Evolutionary conservation across 2,797 vertebrate species (phyloP).

Genomic region (Sciurus vulgaris): DNA sequence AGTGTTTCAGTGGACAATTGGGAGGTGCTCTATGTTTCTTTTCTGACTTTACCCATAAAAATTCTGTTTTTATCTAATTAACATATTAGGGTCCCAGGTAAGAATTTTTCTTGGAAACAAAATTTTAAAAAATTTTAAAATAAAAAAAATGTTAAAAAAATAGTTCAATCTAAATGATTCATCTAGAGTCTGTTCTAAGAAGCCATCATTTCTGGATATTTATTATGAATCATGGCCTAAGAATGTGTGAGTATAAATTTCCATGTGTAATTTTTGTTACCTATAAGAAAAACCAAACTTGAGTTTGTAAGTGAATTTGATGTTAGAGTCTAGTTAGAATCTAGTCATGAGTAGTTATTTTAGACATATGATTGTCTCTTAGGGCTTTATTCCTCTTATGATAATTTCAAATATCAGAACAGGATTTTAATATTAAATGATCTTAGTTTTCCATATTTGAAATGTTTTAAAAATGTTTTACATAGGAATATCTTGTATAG

Average conservation of each 20-base stretch:
- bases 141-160: background rate
- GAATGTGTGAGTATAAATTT: background rate
- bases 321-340: no score
- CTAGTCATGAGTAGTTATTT: no score
- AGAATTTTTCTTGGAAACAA: background rate
- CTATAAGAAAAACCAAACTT: conserved; percentile 18
- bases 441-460: background rate
- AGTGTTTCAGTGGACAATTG: background rate
- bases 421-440: conserved; percentile 38
- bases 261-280: background rate
- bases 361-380: no score
- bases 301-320: background rate
- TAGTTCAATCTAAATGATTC: background rate
- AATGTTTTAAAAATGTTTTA: background rate
- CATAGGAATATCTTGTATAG: background rate
- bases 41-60: background rate
- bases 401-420: background rate
- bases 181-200: background rate
- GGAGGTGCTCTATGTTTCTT: background rate
- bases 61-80: background rate
- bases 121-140: background rate
- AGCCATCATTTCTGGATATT: background rate
- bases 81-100: background rate
- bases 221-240: background rate
- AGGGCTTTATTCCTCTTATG: no score